A percentile compares a stretch with the other conserved stretches of the same genome.
phyloP scores from a whole-genome alignment of 2,888 invertebrate genomes.

The Biston stratarius region DNA sequence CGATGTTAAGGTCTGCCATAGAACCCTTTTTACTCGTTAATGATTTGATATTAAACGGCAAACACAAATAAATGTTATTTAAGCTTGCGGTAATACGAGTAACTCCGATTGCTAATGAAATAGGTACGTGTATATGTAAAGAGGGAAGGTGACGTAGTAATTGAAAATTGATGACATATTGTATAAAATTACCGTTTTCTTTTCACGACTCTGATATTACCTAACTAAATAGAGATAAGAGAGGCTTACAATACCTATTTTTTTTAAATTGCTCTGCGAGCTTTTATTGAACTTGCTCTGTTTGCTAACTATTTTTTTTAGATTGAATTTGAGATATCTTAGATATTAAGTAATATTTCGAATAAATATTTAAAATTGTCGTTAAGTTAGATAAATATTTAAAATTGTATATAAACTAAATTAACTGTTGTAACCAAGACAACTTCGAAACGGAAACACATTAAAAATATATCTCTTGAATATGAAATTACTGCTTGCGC shows the following conservation, averaged over 20 bases:
- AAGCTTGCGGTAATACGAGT: slow-evolving; percentile 22
- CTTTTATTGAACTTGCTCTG: too few relatives aligned
- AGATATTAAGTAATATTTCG: too few relatives aligned
- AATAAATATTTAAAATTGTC: too few relatives aligned
- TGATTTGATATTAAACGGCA: slow-evolving; percentile 16
- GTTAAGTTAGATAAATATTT: too few relatives aligned
- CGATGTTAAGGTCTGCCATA: slow-evolving; percentile 21
- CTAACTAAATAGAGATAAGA: slow-evolving; percentile 34
- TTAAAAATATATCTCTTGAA: too few relatives aligned
- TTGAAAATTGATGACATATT: slow-evolving; percentile 10
- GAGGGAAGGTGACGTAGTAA: slow-evolving; percentile 7
- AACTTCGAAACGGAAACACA: too few relatives aligned
- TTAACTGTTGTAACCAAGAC: too few relatives aligned
- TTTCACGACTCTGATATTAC: slow-evolving; percentile 12
- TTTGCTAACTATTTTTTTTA: too few relatives aligned
- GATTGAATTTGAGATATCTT: too few relatives aligned
- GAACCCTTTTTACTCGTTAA: slow-evolving; percentile 26
- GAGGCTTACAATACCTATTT: slow-evolving; percentile 13
- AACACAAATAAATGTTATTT: slow-evolving; percentile 16
- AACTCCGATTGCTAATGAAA: slow-evolving; percentile 12
- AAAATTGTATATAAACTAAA: too few relatives aligned
- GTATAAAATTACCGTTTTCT: slow-evolving; percentile 11
- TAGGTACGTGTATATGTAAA: slow-evolving; percentile 1
- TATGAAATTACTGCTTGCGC: not conserved
- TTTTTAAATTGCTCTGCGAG: too few relatives aligned